Evolutionary conservation across 2,888 invertebrate species (phyloP).

Genomic region (Sarcophaga rosellei): DNA sequence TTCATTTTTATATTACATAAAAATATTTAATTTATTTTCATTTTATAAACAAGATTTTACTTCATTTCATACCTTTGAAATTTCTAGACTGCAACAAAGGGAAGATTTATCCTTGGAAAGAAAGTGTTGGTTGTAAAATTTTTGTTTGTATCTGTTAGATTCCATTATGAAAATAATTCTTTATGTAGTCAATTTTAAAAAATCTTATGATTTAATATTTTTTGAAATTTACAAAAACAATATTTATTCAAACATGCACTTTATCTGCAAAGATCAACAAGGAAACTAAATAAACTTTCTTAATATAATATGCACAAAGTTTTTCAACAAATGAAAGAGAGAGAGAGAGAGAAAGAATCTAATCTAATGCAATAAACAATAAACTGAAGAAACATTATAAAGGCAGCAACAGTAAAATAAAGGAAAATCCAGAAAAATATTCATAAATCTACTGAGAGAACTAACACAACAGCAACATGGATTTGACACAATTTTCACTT

Average conservation of each 20-base stretch:
- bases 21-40: too few relatives aligned
- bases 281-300: neutral
- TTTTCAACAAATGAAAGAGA: neutral
- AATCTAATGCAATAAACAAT: constrained; percentile 49
- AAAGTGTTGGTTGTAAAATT: too few relatives aligned
- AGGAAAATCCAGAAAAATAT: constrained; percentile 11
- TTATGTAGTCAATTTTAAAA: too few relatives aligned
- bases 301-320: neutral
- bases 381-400: constrained; percentile 45
- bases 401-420: neutral
- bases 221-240: neutral
- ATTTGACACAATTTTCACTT: constrained; percentile 65
- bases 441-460: constrained; percentile 35
- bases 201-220: too few relatives aligned
- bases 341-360: neutral
- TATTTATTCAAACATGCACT: neutral
- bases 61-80: too few relatives aligned
- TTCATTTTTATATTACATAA: too few relatives aligned
- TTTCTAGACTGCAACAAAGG: too few relatives aligned
- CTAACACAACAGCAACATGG: constrained; percentile 28
- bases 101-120: too few relatives aligned
- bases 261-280: neutral
- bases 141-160: too few relatives aligned
- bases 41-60: too few relatives aligned
- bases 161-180: too few relatives aligned